phyloP scores from a whole-genome alignment of 2,113 vertebrate genomes.

The Prinia subflava region DNA sequence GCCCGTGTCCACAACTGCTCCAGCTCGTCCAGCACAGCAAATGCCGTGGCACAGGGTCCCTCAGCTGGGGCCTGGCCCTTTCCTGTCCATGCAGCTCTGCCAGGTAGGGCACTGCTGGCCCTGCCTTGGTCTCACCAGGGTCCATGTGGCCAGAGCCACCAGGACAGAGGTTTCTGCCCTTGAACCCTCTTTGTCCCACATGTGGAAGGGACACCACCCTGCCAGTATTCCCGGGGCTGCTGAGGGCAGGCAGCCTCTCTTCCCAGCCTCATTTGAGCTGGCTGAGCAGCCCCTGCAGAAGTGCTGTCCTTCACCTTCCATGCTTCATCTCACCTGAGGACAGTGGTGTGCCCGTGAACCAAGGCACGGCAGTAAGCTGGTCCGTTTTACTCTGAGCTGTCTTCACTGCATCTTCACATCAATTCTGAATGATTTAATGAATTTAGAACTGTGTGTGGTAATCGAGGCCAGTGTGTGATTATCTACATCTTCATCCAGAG shows the following conservation, averaged over 20 bases:
- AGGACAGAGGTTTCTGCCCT: neutral
- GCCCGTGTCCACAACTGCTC: neutral
- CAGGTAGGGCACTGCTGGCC: neutral
- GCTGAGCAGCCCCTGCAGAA: neutral
- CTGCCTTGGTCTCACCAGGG: neutral
- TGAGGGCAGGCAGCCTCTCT: neutral
- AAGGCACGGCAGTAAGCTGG: neutral
- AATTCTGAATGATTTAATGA: neutral
- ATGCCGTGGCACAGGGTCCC: neutral
- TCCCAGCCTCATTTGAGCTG: neutral
- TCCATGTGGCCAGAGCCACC: neutral
- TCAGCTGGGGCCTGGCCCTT: neutral
- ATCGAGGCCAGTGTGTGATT: neutral
- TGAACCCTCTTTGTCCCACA: neutral
- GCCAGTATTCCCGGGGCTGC: neutral
- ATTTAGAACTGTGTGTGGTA: neutral
- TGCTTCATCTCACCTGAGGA: neutral
- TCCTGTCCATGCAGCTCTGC: accelerated
- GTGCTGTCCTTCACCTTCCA: neutral
- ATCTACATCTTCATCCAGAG: neutral
- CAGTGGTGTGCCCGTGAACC: accelerated
- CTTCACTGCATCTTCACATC: neutral
- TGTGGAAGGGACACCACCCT: neutral
- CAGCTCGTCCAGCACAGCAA: neutral
- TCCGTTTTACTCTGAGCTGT: neutral